Percentiles rank a stretch among this genome's conserved stretches.
phyloP scores from a whole-genome alignment of 2,113 vertebrate species.

The Plotosus lineatus region DNA sequence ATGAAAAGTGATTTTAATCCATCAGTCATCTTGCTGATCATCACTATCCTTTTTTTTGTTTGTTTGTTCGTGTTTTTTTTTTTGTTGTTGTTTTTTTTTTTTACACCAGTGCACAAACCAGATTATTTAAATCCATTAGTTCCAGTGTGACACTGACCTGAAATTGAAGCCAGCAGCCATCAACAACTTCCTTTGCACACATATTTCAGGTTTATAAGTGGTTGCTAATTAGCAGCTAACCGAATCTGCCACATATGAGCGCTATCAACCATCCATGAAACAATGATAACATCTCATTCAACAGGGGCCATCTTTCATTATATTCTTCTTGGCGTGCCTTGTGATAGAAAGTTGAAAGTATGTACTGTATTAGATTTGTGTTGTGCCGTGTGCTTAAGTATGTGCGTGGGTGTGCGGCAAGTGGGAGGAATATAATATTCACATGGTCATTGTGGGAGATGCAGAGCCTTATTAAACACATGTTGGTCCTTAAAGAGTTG shows the following conservation, averaged over 20 bases:
- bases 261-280: background rate
- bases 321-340: background rate
- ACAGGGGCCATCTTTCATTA: constrained; percentile 10
- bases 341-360: constrained; percentile 1
- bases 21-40: background rate
- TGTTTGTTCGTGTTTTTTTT: no score
- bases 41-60: background rate
- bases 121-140: background rate
- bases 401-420: background rate
- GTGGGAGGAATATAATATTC: constrained; percentile 35
- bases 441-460: constrained; percentile 34
- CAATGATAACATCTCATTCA: constrained; percentile 9
- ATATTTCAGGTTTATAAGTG: background rate
- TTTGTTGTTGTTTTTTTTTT: no score
- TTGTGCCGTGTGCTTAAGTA: background rate
- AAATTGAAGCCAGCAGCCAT: background rate
- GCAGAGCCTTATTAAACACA: constrained; percentile 45
- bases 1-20: constrained; percentile 4
- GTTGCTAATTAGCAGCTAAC: constrained; percentile 29
- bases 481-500: constrained; percentile 45
- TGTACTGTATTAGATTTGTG: constrained; percentile 12
- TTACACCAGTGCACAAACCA: background rate
- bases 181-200: background rate
- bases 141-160: background rate
- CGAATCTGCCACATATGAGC: background rate